Percentiles rank a stretch among this genome's conserved stretches.
These are phyloP conservation scores for Neogale vison DNA, from an alignment of 2,113 vertebrate species.

Conservation along the genomic window DNA sequence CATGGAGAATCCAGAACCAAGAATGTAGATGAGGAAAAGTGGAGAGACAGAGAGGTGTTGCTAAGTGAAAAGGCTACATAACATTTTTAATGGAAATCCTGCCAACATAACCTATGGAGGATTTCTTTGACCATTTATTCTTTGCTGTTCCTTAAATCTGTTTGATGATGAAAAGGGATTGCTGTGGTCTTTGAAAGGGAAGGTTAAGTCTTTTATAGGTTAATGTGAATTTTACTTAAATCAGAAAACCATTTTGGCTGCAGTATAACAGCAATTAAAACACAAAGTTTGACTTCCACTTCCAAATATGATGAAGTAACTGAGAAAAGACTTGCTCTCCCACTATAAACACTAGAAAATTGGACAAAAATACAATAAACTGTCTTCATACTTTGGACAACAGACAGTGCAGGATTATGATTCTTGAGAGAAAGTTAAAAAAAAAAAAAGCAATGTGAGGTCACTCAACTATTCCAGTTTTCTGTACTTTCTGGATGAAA, in stretches of 20 bases:
- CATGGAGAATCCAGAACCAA: not conserved
- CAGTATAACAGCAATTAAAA: not conserved
- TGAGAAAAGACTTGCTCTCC: not conserved
- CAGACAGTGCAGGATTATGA: not conserved
- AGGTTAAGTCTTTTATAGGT: not conserved
- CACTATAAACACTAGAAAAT: not conserved
- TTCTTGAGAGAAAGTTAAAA: not conserved
- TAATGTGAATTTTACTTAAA: constrained; percentile 11
- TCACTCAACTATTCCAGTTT: not conserved
- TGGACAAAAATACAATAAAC: not conserved
- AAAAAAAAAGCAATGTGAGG: not conserved
- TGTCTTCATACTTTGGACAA: constrained; percentile 1
- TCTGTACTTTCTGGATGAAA: not conserved
- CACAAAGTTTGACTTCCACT: not conserved
- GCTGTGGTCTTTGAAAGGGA: not conserved
- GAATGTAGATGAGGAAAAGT: not conserved
- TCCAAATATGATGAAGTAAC: not conserved
- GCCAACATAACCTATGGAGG: not conserved
- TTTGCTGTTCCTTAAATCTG: not conserved
- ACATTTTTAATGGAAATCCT: not conserved
- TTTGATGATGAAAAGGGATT: not conserved
- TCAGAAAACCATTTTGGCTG: constrained; percentile 5
- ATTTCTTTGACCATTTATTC: not conserved
- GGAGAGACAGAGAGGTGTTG: not conserved
- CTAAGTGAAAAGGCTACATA: not conserved